phyloP scores from a whole-genome alignment of 1,140 invertebrate species.

The Zaprionus ghesquierei region DNA sequence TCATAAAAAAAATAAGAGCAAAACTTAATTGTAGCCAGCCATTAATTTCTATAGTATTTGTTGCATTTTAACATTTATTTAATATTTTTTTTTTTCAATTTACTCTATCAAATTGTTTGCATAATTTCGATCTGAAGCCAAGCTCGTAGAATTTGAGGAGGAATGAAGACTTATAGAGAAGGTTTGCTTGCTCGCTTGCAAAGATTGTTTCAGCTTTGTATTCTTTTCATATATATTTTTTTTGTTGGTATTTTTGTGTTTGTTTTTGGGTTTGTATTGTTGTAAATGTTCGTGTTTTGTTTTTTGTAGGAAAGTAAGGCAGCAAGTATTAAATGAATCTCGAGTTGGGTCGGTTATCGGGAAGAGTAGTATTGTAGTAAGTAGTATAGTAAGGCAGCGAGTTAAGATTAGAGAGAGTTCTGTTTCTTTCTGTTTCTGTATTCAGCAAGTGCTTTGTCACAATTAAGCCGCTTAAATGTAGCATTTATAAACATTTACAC shows the following conservation, averaged over 20 bases:
- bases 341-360: slow-evolving; percentile 38
- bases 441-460: slow-evolving; percentile 77
- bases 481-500: slow-evolving; percentile 65
- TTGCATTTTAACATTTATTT: slow-evolving; percentile 60
- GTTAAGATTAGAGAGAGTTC: slow-evolving; percentile 66
- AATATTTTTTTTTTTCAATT: slow-evolving; percentile 30
- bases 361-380: slow-evolving; percentile 39
- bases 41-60: slow-evolving; percentile 47
- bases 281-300: too few relatives aligned
- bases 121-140: slow-evolving; percentile 45
- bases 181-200: slow-evolving; percentile 9
- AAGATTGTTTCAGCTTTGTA: neutral
- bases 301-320: slow-evolving; percentile 67
- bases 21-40: slow-evolving; percentile 55
- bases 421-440: slow-evolving; percentile 47
- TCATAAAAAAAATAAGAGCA: slow-evolving; percentile 18
- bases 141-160: slow-evolving; percentile 56
- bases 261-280: neutral
- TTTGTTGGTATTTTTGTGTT: slow-evolving; percentile 14
- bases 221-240: slow-evolving; percentile 10
- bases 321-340: slow-evolving; percentile 72
- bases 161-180: slow-evolving; percentile 48
- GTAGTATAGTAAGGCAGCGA: slow-evolving; percentile 69
- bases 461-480: slow-evolving; percentile 66
- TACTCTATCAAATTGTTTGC: slow-evolving; percentile 41